Evolutionary conservation across 35 echinoderm and acorn worm genomes (phyloP).

Genomic region (Chiridota heheva): DNA sequence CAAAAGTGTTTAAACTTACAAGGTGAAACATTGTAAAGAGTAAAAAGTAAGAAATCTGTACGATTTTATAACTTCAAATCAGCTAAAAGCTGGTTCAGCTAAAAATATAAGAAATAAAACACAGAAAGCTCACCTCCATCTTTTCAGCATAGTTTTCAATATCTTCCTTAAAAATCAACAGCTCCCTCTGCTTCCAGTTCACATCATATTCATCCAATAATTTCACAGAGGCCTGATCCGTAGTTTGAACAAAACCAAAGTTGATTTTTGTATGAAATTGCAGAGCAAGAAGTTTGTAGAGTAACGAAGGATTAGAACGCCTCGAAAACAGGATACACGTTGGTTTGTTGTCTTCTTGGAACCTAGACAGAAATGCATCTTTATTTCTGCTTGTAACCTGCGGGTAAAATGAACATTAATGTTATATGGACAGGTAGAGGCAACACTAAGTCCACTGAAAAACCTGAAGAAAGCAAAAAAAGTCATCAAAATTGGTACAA

Average conservation of each 20-base stretch:
- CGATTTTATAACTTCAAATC: too few species aligned
- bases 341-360: constrained; percentile 12
- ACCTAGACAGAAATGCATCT: not conserved
- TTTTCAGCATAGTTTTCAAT: constrained; percentile 22
- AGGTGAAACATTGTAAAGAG: too few species aligned
- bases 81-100: too few species aligned
- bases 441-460: too few species aligned
- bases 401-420: too few species aligned
- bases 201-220: constrained; percentile 9
- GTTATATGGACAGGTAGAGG: too few species aligned
- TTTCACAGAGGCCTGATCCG: not conserved
- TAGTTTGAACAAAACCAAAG: constrained; percentile 41
- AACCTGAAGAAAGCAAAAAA: too few species aligned
- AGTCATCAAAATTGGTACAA: too few species aligned
- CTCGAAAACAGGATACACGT: constrained; percentile 34
- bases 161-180: constrained; percentile 26
- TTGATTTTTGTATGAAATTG: constrained; percentile 23
- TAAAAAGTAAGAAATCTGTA: too few species aligned
- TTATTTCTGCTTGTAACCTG: not conserved
- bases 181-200: constrained; percentile 29
- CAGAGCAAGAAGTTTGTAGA: constrained; percentile 32
- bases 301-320: constrained; percentile 13
- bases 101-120: not conserved
- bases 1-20: too few species aligned
- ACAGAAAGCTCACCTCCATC: constrained; percentile 28